These are phyloP conservation scores for Balearica regulorum DNA, from an alignment of 2,797 vertebrate species.

Conservation along the genomic window DNA sequence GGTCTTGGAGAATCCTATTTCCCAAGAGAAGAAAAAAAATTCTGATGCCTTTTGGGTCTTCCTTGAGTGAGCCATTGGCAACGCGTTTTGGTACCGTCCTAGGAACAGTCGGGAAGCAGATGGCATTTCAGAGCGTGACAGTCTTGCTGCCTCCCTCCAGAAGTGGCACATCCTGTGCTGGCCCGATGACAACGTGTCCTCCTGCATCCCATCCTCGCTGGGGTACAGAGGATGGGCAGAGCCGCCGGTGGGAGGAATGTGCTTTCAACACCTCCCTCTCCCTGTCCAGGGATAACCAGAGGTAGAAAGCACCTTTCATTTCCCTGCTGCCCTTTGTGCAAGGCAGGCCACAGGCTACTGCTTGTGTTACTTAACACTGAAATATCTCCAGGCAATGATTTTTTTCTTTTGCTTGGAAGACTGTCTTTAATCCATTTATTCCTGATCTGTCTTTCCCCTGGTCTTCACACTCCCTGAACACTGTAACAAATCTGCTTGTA, in stretches of 20 bases:
- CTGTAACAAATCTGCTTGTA: not conserved
- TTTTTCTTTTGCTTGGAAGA: not conserved
- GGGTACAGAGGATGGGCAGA: not conserved
- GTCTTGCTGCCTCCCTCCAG: not conserved
- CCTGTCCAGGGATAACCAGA: not conserved
- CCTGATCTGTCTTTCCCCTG: not conserved
- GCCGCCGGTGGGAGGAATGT: not conserved
- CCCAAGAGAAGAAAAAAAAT: not conserved
- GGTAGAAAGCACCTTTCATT: not conserved
- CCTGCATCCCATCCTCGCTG: fast-evolving
- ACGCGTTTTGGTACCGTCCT: not conserved
- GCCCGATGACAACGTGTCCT: fast-evolving
- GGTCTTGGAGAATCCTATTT: not conserved
- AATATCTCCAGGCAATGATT: not conserved
- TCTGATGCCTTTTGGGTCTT: not conserved
- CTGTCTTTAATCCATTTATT: slow-evolving; percentile 20
- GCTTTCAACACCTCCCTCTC: not conserved
- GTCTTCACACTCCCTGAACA: not conserved
- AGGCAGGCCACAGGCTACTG: not conserved
- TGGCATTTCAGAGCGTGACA: not conserved
- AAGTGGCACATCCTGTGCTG: not conserved
- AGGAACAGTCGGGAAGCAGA: not conserved
- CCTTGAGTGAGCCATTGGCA: not conserved
- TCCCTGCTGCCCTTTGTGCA: not conserved
- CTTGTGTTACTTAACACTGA: not conserved